Evolutionary conservation across 2,113 vertebrate species (phyloP), one percentile per base, ranked within the genome.

Genomic region (Grantiella picta): DNA sequence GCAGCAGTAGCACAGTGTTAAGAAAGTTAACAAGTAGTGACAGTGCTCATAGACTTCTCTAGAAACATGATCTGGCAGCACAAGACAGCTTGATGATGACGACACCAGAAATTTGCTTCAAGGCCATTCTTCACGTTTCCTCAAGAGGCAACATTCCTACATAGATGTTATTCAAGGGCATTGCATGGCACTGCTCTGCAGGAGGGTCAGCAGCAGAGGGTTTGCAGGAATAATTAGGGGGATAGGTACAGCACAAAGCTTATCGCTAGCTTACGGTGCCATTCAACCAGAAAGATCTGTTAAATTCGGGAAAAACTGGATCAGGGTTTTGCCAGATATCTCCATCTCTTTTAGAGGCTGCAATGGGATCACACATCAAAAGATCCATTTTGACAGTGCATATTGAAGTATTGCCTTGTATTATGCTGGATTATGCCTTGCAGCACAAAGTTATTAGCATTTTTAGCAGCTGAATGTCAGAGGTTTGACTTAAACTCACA

Each of bases 301-400:
- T 79, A 71, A 71, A 81, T 54, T 40, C 40, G 61, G 66, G 31
- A 83, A 83, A 68, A 65, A 56, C 52, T 57, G 52, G 38, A 52
- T 53, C 7, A 11, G 59, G 27, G 21, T 23, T 70, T 95, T 91
- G 63, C 87, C 11, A 15, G 20, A 8, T 49, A 47, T 75, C 44
- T 84, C 65, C 27, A 24, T 84, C 69, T 94, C 29, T 11, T 93
- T 78, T 64, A 68, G 68, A 86, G 65, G 16, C n/a, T 75, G 64
- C 57, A 86, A 4, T 65, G 69, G 91, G 82, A 90, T 90, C 76
- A 61, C 80, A 77, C 88, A 78, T 80, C 56, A 83, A 88, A 87
- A 95, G 89, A 94, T 71, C 60, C 44, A 71, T 90, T 90, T 89
- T 95, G 88, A 93, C 92, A 92, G 76, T 73, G 56, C 42, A 44